Evolutionary conservation across 2,888 invertebrate species (phyloP).

Genomic region (Drosophila prostipennis): DNA sequence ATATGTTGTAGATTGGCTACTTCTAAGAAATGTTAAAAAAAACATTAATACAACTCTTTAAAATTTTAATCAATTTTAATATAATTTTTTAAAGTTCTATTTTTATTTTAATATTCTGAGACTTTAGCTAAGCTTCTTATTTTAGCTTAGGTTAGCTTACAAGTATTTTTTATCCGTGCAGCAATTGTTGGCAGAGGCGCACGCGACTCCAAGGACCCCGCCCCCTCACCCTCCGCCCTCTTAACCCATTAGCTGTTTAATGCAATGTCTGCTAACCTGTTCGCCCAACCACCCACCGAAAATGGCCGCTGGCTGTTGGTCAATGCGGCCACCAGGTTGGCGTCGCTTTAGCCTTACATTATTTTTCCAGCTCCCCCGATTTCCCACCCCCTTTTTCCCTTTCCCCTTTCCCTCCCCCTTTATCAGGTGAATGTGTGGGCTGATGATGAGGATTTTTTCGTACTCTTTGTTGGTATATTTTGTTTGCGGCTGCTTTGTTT

Average conservation of each 20-base stretch:
- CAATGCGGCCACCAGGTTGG: constrained; percentile 79
- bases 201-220: constrained; percentile 21
- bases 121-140: too few relatives aligned
- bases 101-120: background rate
- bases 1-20: too few relatives aligned
- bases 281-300: constrained; percentile 46
- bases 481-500: constrained; percentile 75
- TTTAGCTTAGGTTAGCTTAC: too few relatives aligned
- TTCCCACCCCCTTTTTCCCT: background rate
- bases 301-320: constrained; percentile 75
- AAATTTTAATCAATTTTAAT: too few relatives aligned
- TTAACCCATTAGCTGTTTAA: constrained; percentile 67
- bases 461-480: constrained; percentile 25
- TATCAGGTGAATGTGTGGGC: constrained; percentile 13
- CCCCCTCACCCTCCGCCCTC: constrained; percentile 12
- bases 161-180: constrained; percentile 18
- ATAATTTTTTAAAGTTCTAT: background rate
- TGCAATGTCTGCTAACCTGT: constrained; percentile 57
- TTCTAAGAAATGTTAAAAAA: too few relatives aligned
- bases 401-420: background rate
- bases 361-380: constrained; percentile 20
- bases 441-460: constrained; percentile 24
- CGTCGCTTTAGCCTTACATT: constrained; percentile 67
- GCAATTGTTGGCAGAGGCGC: constrained; percentile 68
- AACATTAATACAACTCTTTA: too few relatives aligned